These are phyloP conservation scores for Anolis sagrei DNA, from an alignment of 2,113 vertebrate species.

Conservation along the genomic window DNA sequence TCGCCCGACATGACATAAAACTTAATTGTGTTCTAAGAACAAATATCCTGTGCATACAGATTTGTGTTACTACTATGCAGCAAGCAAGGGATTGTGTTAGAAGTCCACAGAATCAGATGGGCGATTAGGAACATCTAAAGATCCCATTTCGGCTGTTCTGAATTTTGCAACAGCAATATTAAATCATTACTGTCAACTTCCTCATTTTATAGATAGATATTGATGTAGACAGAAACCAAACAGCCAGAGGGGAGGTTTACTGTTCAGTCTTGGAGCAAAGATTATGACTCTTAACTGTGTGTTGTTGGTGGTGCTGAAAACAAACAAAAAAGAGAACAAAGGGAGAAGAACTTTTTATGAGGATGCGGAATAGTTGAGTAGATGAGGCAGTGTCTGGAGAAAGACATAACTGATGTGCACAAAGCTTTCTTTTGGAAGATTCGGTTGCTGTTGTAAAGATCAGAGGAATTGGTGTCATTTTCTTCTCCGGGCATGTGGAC, in stretches of 20 bases:
- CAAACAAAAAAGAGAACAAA: background rate
- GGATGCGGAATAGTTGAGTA: background rate
- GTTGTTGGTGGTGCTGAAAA: background rate
- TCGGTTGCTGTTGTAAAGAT: background rate
- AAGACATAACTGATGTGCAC: background rate
- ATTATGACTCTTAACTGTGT: background rate
- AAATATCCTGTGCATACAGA: background rate
- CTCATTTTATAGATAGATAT: background rate
- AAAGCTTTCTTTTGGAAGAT: background rate
- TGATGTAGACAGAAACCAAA: background rate
- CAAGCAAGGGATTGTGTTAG: constrained; percentile 26
- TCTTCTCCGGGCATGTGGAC: background rate
- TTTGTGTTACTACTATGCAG: background rate
- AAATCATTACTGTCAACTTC: constrained; percentile 6
- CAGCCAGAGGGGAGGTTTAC: background rate
- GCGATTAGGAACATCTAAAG: background rate
- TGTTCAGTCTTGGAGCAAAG: background rate
- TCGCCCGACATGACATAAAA: constrained; percentile 34
- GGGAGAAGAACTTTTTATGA: background rate
- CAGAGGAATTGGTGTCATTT: background rate
- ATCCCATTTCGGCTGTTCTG: background rate
- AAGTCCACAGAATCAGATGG: constrained; percentile 18
- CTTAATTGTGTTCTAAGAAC: constrained; percentile 29
- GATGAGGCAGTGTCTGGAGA: background rate
- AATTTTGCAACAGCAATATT: constrained; percentile 25